Evolutionary conservation across 92 coral and sea anemone genomes (phyloP).

Genomic region (Micromussa lordhowensis): DNA sequence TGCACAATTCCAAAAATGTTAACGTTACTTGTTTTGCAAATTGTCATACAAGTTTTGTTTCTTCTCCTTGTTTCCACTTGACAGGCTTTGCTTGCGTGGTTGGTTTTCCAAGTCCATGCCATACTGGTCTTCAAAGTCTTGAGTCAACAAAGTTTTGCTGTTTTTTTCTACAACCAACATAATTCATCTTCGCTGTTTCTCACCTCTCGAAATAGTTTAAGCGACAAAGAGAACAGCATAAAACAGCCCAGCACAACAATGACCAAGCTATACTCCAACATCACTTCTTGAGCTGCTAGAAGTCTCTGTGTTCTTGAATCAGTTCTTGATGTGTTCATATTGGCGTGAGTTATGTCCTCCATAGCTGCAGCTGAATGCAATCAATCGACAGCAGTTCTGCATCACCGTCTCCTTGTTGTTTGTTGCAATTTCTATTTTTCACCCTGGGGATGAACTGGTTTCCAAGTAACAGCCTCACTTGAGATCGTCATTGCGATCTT

Average conservation of each 20-base stretch:
- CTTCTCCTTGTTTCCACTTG: neutral
- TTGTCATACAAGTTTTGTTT: neutral
- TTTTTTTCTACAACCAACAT: neutral
- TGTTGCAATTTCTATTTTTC: neutral
- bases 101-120: neutral
- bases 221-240: neutral
- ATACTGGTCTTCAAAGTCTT: neutral
- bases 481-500: neutral
- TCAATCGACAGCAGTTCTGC: neutral
- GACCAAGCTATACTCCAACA: neutral
- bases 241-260: slow-evolving; percentile 10
- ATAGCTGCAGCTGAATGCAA: neutral
- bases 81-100: neutral
- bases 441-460: neutral
- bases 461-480: neutral
- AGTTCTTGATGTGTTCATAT: neutral
- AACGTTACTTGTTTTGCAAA: neutral
- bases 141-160: neutral
- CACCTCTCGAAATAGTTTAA: neutral
- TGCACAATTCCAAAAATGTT: neutral
- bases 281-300: neutral
- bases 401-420: neutral
- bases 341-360: neutral
- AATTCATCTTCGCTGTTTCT: neutral
- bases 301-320: neutral